Conservation (phyloP, 2,797 vertebrate genomes). For the Setipinna tenuifilis region DNA sequence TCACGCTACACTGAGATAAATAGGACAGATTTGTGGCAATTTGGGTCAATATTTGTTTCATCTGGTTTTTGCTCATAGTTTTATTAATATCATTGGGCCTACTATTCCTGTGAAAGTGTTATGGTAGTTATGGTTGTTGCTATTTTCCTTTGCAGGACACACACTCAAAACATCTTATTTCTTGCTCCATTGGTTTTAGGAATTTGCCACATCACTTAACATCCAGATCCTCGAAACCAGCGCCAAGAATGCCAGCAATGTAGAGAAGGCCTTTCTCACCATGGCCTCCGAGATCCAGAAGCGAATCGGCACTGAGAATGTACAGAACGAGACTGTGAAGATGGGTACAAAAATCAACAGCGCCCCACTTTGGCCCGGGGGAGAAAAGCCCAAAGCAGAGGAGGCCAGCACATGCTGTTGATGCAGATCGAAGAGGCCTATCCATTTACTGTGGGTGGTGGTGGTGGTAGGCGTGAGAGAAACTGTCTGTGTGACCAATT, state of each 20-base stretch:
- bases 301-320: constrained; percentile 68
- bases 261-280: constrained; percentile 73
- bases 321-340: constrained; percentile 63
- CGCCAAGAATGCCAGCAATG: constrained; percentile 75
- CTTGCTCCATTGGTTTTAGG: constrained; percentile 57
- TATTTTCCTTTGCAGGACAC: too few relatives aligned
- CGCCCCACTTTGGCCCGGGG: constrained; percentile 74
- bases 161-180: not conserved
- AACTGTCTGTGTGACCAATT: constrained; percentile 1
- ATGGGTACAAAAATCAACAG: constrained; percentile 72
- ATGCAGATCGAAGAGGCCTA: constrained; percentile 24
- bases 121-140: not conserved
- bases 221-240: constrained; percentile 80
- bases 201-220: constrained; percentile 72
- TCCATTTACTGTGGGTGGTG: not conserved
- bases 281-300: constrained; percentile 80
- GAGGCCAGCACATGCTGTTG: constrained; percentile 72
- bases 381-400: constrained; percentile 62
- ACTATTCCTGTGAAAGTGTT: not conserved
- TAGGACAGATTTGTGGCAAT: too few relatives aligned
- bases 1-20: not conserved
- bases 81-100: too few relatives aligned
- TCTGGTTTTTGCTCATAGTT: not conserved
- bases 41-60: too few relatives aligned
- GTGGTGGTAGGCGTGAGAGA: not conserved